These are phyloP conservation scores for Clinocottus analis DNA, from an alignment of 2,113 vertebrate species.

Conservation along the genomic window DNA sequence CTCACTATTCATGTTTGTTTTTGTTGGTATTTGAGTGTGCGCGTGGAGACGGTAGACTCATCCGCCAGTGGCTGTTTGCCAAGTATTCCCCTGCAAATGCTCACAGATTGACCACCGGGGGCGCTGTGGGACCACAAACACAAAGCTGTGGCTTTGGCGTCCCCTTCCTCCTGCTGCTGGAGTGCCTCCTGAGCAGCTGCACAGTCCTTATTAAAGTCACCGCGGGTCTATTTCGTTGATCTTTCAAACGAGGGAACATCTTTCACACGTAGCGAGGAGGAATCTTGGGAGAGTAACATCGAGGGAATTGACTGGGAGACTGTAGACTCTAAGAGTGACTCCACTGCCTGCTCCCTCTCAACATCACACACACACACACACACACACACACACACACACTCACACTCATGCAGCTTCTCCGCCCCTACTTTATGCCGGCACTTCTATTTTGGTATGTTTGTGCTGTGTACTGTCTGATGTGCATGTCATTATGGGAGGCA, in stretches of 20 bases:
- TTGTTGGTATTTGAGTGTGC: conserved; percentile 4
- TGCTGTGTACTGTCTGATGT: conserved; percentile 41
- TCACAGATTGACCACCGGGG: conserved; percentile 68
- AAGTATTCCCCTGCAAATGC: conserved; percentile 41
- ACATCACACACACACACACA: conserved; percentile 56
- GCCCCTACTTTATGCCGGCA: conserved; percentile 38
- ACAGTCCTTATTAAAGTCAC: conserved; percentile 65
- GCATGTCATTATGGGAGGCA: conserved; percentile 39
- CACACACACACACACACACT: too few relatives aligned
- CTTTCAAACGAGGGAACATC: conserved; percentile 60
- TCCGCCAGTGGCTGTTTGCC: conserved; percentile 66
- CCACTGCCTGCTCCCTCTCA: conserved; percentile 37
- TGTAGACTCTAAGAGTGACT: conserved; percentile 31
- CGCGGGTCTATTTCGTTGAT: conserved; percentile 69
- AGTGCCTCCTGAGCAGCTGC: conserved; percentile 51
- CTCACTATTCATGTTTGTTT: conserved; percentile 2
- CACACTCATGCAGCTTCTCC: conserved; percentile 24
- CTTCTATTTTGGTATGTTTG: conserved; percentile 66
- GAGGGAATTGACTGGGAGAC: conserved; percentile 52
- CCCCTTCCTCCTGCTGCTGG: conserved; percentile 30
- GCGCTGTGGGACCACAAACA: conserved; percentile 61
- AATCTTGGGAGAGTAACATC: conserved; percentile 56
- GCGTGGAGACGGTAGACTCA: conserved; percentile 42
- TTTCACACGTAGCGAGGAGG: conserved; percentile 37
- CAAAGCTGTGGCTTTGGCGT: conserved; percentile 63